Percentiles rank a stretch among this genome's conserved stretches.
phyloP scores from a whole-genome alignment of 2,797 vertebrate genomes.

The Bovichtus variegatus region DNA sequence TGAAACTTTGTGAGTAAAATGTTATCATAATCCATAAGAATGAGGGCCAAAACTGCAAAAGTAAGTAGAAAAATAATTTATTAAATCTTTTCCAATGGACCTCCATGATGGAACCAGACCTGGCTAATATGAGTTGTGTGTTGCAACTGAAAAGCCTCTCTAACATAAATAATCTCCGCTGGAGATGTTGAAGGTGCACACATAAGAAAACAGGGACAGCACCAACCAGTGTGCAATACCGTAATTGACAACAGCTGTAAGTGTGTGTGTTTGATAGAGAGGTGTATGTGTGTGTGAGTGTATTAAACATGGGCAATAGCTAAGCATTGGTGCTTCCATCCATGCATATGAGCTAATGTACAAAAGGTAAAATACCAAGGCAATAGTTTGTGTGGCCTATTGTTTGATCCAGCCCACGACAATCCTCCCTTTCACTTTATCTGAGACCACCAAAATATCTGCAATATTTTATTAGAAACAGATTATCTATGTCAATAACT shows the following conservation, averaged over 20 bases:
- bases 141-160: slow-evolving; percentile 35
- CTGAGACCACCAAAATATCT: slow-evolving; percentile 24
- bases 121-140: slow-evolving; percentile 6
- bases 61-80: neutral
- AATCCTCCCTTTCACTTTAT: slow-evolving; percentile 60
- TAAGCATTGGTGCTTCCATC: slow-evolving; percentile 80
- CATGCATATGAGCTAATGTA: slow-evolving; percentile 71
- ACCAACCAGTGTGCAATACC: slow-evolving; percentile 50
- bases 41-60: slow-evolving; percentile 22
- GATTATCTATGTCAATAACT: slow-evolving; percentile 20
- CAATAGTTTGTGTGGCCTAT: slow-evolving; percentile 54
- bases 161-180: slow-evolving; percentile 16
- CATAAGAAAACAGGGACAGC: slow-evolving; percentile 52
- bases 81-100: slow-evolving; percentile 23
- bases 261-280: slow-evolving; percentile 26
- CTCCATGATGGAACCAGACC: slow-evolving; percentile 49
- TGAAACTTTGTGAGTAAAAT: neutral
- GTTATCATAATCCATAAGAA: neutral
- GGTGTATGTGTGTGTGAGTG: slow-evolving; percentile 2
- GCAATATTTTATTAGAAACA: slow-evolving; percentile 51
- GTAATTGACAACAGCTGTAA: slow-evolving; percentile 35
- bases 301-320: slow-evolving; percentile 78
- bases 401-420: slow-evolving; percentile 59
- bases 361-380: slow-evolving; percentile 48
- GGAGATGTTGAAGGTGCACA: slow-evolving; percentile 62